Percentiles rank a stretch among this genome's conserved stretches.
Conservation (phyloP, 2,797 vertebrate species). For the Thunnus albacares region DNA sequence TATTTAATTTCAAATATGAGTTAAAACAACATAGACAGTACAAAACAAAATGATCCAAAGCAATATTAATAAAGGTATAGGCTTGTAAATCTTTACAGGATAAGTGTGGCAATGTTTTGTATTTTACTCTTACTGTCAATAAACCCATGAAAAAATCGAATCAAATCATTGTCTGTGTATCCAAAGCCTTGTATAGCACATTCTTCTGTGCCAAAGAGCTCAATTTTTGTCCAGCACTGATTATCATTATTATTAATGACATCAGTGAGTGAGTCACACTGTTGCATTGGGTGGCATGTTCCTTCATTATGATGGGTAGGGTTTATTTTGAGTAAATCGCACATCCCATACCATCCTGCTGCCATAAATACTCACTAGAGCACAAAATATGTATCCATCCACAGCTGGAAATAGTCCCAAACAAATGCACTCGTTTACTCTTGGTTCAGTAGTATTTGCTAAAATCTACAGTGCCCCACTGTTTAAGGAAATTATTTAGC, state of each 20-base stretch:
- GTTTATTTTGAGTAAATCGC: background rate
- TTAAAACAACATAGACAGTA: background rate
- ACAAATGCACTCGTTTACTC: background rate
- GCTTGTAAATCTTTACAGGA: background rate
- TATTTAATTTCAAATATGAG: background rate
- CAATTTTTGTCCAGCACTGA: background rate
- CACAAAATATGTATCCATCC: background rate
- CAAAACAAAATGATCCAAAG: background rate
- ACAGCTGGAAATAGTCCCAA: background rate
- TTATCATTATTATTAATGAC: too few relatives aligned
- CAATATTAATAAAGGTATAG: background rate
- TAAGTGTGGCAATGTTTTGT: background rate
- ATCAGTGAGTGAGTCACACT: background rate
- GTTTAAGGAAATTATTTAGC: too few relatives aligned
- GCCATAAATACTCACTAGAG: background rate
- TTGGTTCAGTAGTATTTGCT: too few relatives aligned
- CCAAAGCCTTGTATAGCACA: background rate
- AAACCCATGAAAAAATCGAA: background rate
- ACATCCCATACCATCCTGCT: background rate
- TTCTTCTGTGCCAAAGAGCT: background rate
- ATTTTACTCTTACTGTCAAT: conserved; percentile 3
- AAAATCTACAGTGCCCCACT: too few relatives aligned
- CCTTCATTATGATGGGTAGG: background rate
- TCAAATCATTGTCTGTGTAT: background rate
- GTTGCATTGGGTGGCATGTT: background rate